Conservation (phyloP, 2,888 invertebrate species). For the Heliconius ismenius region DNA sequence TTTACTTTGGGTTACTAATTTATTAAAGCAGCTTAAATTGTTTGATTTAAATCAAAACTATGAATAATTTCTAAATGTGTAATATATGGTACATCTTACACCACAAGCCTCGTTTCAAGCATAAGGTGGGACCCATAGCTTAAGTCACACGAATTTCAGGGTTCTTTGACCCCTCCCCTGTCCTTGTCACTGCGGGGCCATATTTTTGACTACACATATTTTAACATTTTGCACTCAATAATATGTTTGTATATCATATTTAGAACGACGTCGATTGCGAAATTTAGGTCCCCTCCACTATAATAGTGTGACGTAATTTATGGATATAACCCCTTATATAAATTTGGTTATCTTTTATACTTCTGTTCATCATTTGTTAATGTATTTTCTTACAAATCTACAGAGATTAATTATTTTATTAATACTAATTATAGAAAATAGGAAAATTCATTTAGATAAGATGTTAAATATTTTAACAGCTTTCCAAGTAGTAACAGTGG, state of each 20-base stretch:
- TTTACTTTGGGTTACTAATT: not conserved
- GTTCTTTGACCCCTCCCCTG: not conserved
- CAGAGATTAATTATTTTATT: slow-evolving; percentile 17
- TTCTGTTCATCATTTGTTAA: not conserved
- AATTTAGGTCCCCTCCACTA: too few relatives aligned
- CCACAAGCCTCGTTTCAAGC: slow-evolving; percentile 4
- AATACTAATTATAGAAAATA: slow-evolving; percentile 16
- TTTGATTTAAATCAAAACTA: not conserved
- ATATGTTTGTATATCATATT: too few relatives aligned
- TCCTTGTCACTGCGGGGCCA: too few relatives aligned
- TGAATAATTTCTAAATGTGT: not conserved
- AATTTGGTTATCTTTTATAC: not conserved
- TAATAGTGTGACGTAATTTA: not conserved
- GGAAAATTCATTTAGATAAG: not conserved
- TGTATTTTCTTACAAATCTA: slow-evolving; percentile 1
- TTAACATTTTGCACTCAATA: too few relatives aligned
- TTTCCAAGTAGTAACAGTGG: not conserved
- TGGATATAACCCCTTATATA: not conserved
- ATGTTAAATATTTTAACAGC: not conserved
- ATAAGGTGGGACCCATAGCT: not conserved
- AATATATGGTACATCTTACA: not conserved
- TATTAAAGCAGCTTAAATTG: not conserved
- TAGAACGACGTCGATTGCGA: too few relatives aligned
- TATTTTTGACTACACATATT: too few relatives aligned
- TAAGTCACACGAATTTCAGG: not conserved